These are phyloP conservation scores for Drosophila melanocephala DNA, from an alignment of 2,888 invertebrate species.

Conservation along the genomic window DNA sequence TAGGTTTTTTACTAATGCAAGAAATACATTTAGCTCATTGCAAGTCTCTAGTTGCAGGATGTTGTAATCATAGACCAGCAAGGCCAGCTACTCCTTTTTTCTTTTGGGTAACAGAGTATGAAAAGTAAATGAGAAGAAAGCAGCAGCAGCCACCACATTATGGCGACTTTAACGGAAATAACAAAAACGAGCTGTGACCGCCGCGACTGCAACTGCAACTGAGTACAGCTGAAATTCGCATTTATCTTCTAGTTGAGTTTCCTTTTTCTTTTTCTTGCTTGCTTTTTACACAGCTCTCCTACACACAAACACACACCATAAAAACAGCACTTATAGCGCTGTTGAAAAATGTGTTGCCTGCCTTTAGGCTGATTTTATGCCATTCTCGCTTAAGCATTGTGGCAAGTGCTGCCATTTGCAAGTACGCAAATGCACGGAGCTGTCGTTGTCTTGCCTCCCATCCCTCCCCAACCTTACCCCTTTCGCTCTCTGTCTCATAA, in stretches of 20 bases:
- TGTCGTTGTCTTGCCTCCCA: conserved; percentile 16
- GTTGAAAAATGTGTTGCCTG: conserved; percentile 48
- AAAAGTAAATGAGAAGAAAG: conserved; percentile 10
- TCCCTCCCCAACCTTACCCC: not conserved
- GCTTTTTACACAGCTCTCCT: conserved; percentile 7
- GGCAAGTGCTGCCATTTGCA: conserved; percentile 50
- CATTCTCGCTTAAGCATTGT: conserved; percentile 51
- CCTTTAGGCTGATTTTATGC: conserved; percentile 66
- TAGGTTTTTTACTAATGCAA: not conserved
- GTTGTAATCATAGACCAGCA: not conserved
- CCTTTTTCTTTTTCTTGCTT: conserved; percentile 16
- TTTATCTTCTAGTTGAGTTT: conserved; percentile 70
- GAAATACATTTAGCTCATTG: not conserved
- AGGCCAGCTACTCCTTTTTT: not conserved
- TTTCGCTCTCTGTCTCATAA: not conserved
- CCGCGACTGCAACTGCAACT: conserved; percentile 13
- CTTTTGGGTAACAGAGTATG: not conserved
- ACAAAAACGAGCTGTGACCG: conserved; percentile 49
- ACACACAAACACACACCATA: conserved; percentile 8
- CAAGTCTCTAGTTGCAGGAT: not conserved
- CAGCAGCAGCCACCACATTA: conserved; percentile 13
- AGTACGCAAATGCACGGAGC: conserved; percentile 36
- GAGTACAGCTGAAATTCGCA: conserved; percentile 64
- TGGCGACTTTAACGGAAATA: conserved; percentile 63
- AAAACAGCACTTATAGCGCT: conserved; percentile 2